phyloP scores from a whole-genome alignment of 1,140 invertebrate genomes.

The Caerostris darwini region DNA sequence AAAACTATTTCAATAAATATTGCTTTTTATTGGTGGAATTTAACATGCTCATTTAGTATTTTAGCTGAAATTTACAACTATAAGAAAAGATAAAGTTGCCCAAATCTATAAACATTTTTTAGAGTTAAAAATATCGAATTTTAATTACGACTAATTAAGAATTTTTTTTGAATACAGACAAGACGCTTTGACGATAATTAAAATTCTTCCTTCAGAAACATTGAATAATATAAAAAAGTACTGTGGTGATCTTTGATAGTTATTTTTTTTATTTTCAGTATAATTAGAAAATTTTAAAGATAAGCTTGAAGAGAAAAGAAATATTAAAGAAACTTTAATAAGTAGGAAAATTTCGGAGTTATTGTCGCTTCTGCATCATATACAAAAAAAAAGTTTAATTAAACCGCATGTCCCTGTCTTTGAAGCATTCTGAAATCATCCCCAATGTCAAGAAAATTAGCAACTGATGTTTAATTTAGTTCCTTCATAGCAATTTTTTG shows the following conservation, averaged over 20 bases:
- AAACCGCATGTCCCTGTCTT: background rate
- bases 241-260: background rate
- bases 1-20: too few relatives aligned
- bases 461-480: background rate
- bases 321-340: background rate
- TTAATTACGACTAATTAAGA: too few relatives aligned
- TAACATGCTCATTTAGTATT: too few relatives aligned
- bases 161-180: too few relatives aligned
- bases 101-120: too few relatives aligned
- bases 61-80: too few relatives aligned
- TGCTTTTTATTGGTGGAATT: too few relatives aligned
- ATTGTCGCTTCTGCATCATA: background rate
- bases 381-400: background rate
- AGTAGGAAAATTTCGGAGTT: background rate
- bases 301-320: background rate
- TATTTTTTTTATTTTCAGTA: background rate
- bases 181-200: too few relatives aligned
- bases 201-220: background rate
- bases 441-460: background rate
- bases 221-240: background rate
- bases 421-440: background rate
- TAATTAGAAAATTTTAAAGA: background rate
- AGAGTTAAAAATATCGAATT: too few relatives aligned
- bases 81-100: too few relatives aligned
- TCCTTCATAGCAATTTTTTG: background rate